Base-by-base conservation (phyloP, 2,888 invertebrate species). In the Dilophus febrilis region DNA sequence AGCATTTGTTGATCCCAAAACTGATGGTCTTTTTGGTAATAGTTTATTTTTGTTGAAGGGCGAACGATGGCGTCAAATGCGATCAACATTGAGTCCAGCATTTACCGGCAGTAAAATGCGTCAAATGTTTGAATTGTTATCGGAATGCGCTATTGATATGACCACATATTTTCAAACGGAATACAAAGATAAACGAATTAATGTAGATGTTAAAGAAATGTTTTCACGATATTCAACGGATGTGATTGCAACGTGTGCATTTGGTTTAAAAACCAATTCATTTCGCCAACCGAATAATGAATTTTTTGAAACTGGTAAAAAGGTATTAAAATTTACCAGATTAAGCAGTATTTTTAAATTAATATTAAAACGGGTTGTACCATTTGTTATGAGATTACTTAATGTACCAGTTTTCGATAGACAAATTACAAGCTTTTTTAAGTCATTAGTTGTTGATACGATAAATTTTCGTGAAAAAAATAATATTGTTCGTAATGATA, bases 191-290 rank as follows among this genome's bases (percentile, higher is more conserved):
- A 22, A 22, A 6, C 4, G 8, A 22, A n/a, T n/a, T n/a, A 22
- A 22, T 22, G 22, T 62, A 3, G 57, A 63, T 29, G 52, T 60
- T 45, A 65, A 63, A 43, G 60, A 64, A 6, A 53, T 54, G 10
- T 54, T 54, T 32, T 49, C 53, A 11, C 52, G 51, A 32, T 58
- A 51, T 39, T 53, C 55, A 5, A 65, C 58, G 35, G 66, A 66
- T 47, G 59, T 60, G 0, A 64, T 66, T 7, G 65, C 65, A 0
- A 57, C 62, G 0, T 54, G 58, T n/a, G 65, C 64, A 1, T 66
- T 65, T 46, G 66, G 66, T 0, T 44, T 66, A 14, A 54, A 54
- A 45, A 64, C 70, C 3, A 63, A 74, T 49, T 74, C 74, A 0
- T 57, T 68, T 14, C 51, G 53, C 7, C 60, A 72, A 0, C 57